phyloP scores from a whole-genome alignment of 2,888 invertebrate species.

The Parascotia fuliginaria region DNA sequence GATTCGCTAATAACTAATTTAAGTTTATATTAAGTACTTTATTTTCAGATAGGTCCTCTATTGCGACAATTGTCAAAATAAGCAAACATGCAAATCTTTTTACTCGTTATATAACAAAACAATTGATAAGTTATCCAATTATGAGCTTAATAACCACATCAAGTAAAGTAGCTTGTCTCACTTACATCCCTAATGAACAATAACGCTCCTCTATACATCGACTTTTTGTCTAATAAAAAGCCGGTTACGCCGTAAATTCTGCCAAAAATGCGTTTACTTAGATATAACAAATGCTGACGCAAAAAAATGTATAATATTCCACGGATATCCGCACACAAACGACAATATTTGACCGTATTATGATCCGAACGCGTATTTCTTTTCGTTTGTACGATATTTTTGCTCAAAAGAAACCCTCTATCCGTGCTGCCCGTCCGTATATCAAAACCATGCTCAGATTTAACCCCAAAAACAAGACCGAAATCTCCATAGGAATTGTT shows the following conservation, averaged over 20 bases:
- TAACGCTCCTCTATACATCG: constrained; percentile 14
- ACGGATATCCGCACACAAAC: constrained; percentile 51
- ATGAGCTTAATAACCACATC: constrained; percentile 10
- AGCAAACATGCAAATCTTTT: too few relatives aligned
- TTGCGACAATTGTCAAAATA: too few relatives aligned
- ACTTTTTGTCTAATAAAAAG: constrained; percentile 33
- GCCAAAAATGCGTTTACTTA: constrained; percentile 28
- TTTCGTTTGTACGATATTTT: constrained; percentile 59
- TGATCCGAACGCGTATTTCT: constrained; percentile 50
- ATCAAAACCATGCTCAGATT: constrained; percentile 79
- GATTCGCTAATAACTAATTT: too few relatives aligned
- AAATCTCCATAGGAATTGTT: constrained; percentile 84
- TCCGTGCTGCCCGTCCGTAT: constrained; percentile 59
- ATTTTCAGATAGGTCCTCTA: too few relatives aligned
- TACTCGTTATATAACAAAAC: neutral
- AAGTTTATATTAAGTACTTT: too few relatives aligned
- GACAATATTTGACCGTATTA: constrained; percentile 53
- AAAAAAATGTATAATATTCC: constrained; percentile 37
- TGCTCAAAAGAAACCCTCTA: constrained; percentile 58
- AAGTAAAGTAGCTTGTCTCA: constrained; percentile 15
- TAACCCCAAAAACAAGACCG: constrained; percentile 77
- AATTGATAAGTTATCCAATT: neutral
- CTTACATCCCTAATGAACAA: constrained; percentile 21
- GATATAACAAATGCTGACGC: constrained; percentile 44
- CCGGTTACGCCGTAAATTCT: constrained; percentile 29